Evolutionary conservation across 2,888 invertebrate genomes (phyloP), one percentile per base, ranked within the genome.

Genomic region (Diachrysia chrysitis): DNA sequence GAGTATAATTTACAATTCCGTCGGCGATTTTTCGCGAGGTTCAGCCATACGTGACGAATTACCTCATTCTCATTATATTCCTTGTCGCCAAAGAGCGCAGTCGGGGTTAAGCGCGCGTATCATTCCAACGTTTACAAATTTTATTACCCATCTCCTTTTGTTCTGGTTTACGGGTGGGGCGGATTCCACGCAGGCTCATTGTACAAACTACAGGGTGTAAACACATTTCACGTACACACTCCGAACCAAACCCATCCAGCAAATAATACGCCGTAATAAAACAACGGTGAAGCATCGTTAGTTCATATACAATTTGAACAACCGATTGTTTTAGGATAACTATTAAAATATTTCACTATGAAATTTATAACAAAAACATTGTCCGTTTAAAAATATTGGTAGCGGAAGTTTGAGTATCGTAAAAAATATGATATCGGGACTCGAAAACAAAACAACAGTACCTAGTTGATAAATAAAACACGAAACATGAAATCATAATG

Each of bases 111-210:
- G 91, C 90, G 91, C 89, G 88, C 95, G 93, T 93, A 90, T 93
- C 94, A 90, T 91, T 90, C 89, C 89, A 87, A 88, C 92, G 91
- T 91, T 94, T 92, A 92, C 92, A 93, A 93, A 94, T 94, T 95
- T 95, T 94, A 95, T 92, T 92, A 90, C 91, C 89, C 90, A 83
- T 85, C 90, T 88, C 91, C 90, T 89, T 90, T 90, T 92, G 90
- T 92, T 91, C 90, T 87, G 86, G 79, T 87, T 86, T 85, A 83
- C 82, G 82, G 82, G 81, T 68, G 75, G 78, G 79, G 81, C 66
- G 80, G 79, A 74, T 76, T 79, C 73, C 79, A 61, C 73, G 69
- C 71, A 64, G 74, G 75, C 74, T 81, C 75, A 73, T 71, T 74
- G 76, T 76, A 42, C 63, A 9, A 70, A 58, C 62, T 78, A 84